A percentile compares a stretch with the other conserved stretches of the same genome.
Evolutionary conservation across 2,797 vertebrate genomes (phyloP).

Genomic region (Urosaurus nigricauda): DNA sequence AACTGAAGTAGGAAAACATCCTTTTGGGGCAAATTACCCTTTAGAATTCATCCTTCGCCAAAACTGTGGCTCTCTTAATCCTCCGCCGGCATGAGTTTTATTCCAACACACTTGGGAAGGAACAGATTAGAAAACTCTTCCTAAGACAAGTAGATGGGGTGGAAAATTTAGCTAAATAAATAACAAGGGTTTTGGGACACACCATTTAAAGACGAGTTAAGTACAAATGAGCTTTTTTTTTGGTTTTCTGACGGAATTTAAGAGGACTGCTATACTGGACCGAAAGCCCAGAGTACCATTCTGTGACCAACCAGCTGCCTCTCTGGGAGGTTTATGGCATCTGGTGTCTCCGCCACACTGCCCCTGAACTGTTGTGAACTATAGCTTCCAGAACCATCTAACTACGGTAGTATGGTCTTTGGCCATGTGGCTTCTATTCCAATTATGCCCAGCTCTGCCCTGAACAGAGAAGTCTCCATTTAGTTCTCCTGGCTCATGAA

Average conservation of each 20-base stretch:
- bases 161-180: background rate
- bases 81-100: background rate
- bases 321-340: background rate
- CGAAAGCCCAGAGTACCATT: background rate
- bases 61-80: background rate
- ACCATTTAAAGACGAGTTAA: background rate
- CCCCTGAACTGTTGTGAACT: background rate
- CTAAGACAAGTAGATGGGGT: background rate
- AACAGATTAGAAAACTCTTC: background rate
- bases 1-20: background rate
- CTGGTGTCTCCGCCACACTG: background rate
- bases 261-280: background rate
- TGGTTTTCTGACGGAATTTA: background rate
- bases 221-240: no score
- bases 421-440: no score
- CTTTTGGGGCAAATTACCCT: background rate
- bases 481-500: background rate
- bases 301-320: background rate
- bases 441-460: background rate
- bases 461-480: background rate
- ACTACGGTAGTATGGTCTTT: background rate
- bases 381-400: background rate
- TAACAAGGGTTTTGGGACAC: background rate
- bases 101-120: background rate
- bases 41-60: background rate